Conservation (phyloP, 1,140 invertebrate species). For the Diuraphis noxia region DNA sequence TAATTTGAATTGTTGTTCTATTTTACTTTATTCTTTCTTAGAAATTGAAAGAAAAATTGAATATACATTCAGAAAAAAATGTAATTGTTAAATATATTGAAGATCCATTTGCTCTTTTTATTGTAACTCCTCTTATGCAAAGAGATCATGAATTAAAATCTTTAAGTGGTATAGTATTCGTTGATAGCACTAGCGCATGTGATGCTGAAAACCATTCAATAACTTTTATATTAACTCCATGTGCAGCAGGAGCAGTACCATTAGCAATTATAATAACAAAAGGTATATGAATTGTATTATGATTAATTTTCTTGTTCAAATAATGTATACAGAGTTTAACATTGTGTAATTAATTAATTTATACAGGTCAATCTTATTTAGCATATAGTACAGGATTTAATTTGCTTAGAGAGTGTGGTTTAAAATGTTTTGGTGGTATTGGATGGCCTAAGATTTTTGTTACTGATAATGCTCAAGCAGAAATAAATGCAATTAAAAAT, state of each 20-base stretch:
- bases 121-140: conserved; percentile 40
- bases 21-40: background rate
- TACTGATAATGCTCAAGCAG: conserved; percentile 36
- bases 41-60: conserved; percentile 7
- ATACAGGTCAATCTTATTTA: conserved; percentile 18
- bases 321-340: background rate
- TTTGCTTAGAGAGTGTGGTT: background rate
- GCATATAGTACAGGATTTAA: conserved; percentile 29
- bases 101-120: conserved; percentile 14
- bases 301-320: background rate
- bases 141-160: conserved; percentile 12
- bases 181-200: conserved; percentile 34
- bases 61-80: background rate
- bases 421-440: conserved; percentile 23
- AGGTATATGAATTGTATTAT: background rate
- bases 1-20: background rate
- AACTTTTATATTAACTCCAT: conserved; percentile 29
- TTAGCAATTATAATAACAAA: conserved; percentile 33
- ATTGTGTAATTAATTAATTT: background rate
- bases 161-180: conserved; percentile 35
- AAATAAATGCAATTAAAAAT: conserved; percentile 37
- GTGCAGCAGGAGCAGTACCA: conserved; percentile 32
- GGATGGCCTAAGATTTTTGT: background rate
- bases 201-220: conserved; percentile 38
- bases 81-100: background rate